Base-by-base conservation (phyloP, 2,797 vertebrate genomes). In the Pseudochaenichthys georgianus region DNA sequence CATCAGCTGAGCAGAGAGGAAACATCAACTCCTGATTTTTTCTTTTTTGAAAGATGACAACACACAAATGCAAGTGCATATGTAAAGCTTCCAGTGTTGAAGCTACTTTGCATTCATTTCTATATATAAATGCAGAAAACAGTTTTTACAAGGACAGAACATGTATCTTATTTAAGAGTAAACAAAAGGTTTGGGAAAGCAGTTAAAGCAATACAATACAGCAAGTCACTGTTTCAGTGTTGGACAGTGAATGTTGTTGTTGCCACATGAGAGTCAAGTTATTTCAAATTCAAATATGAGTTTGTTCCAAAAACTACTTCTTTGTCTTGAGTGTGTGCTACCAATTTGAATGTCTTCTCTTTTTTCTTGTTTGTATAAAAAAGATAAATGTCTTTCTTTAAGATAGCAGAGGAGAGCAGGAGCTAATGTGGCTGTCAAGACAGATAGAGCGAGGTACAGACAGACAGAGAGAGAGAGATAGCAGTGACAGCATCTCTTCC, bases 351-450 rank as follows among this genome's bases (percentile, higher is more conserved):
- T 70, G 78, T 76, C 51, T 75, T 17, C 13, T 60, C 64, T 55
- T 63, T 42, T 48, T 61, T 52, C 82, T 67, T 78, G 70, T 82
- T 84, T 82, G 65, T 70, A 74, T 64, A 66, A 80, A 70, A 64
- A 79, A 87, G 79, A 89, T 88, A 87, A 87, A 93, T 84, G 85
- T 89, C 88, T 88, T 88, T 87, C 89, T 93, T 90, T 84, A 80
- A 88, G 84, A 86, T 80, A 77, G 89, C 77, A 81, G 76, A 78
- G 78, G 67, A 81, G 78, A 91, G 81, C 68, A 76, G 72, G 59
- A 90, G 86, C 86, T 89, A 89, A 88, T 86, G 89, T 86, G 89
- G 88, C 88, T 92, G 93, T 93, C 87, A 86, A 62, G 75, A 54
- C 73, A 80, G 90, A 89, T 73, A 85, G 83, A 90, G 86, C 60